Percentiles rank a stretch among this genome's conserved stretches.
These are phyloP conservation scores for Perca flavescens DNA, from an alignment of 2,113 vertebrate species.

Conservation along the genomic window DNA sequence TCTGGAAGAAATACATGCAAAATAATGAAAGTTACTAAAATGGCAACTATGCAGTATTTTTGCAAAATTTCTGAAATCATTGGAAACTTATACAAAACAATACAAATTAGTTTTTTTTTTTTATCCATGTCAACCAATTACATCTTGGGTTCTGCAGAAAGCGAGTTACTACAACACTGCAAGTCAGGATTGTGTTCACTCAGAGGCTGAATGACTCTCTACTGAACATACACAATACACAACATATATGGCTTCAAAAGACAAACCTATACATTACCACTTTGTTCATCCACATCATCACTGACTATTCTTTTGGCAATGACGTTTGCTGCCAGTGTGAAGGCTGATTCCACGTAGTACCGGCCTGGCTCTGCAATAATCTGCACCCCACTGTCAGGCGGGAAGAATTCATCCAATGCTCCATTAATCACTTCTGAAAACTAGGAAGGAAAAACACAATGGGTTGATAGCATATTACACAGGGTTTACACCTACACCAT, in stretches of 20 bases:
- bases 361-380: slow-evolving; percentile 93
- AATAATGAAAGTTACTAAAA: background rate
- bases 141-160: background rate
- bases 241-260: background rate
- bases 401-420: slow-evolving; percentile 91
- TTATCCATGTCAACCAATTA: background rate
- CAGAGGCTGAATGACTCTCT: background rate
- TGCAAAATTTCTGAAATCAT: background rate
- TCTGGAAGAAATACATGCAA: slow-evolving; percentile 6
- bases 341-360: slow-evolving; percentile 91
- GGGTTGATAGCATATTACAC: background rate
- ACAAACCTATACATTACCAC: slow-evolving; percentile 5
- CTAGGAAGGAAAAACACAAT: slow-evolving; percentile 66
- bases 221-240: background rate
- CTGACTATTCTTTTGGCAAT: slow-evolving; percentile 90
- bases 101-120: background rate
- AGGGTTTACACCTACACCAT: background rate
- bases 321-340: slow-evolving; percentile 91
- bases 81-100: too few relatives aligned
- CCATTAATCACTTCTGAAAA: slow-evolving; percentile 89
- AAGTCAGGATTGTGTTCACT: background rate
- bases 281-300: slow-evolving; percentile 76
- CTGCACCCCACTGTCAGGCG: slow-evolving; percentile 85
- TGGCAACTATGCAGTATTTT: background rate
- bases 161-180: background rate